Percentiles rank a stretch among this genome's conserved stretches.
Evolutionary conservation across 2,888 invertebrate species (phyloP).

Genomic region (Nysson spinosus): DNA sequence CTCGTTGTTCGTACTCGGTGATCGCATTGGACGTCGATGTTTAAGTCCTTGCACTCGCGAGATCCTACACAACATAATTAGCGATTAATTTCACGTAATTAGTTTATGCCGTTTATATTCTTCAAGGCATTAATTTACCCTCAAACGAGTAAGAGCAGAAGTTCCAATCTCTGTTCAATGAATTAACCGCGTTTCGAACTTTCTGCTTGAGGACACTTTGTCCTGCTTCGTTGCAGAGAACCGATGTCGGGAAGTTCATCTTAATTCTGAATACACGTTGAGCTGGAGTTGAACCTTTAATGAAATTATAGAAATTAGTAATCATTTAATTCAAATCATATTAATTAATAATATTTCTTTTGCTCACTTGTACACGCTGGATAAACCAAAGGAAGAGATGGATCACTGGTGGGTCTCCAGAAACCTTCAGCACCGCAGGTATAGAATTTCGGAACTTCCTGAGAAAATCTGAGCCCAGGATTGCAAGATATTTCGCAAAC

Average conservation of each 20-base stretch:
- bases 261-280: constrained; percentile 95
- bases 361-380: constrained; percentile 93
- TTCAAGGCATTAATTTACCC: constrained; percentile 81
- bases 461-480: constrained; percentile 92
- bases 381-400: constrained; percentile 89
- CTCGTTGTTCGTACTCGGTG: constrained; percentile 81
- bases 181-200: constrained; percentile 92
- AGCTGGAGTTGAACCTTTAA: constrained; percentile 89
- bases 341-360: not conserved
- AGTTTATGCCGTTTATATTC: too few relatives aligned
- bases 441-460: constrained; percentile 96
- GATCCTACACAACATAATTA: constrained; percentile 81
- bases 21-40: constrained; percentile 94
- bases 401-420: constrained; percentile 94
- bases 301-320: not conserved
- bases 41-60: constrained; percentile 92
- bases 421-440: constrained; percentile 99
- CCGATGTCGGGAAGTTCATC: constrained; percentile 97
- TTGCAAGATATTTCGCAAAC: constrained; percentile 95
- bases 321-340: not conserved
- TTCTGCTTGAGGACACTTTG: constrained; percentile 94
- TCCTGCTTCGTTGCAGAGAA: constrained; percentile 96
- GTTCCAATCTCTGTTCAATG: constrained; percentile 96
- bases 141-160: constrained; percentile 95
- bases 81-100: too few relatives aligned